A percentile compares a stretch with the other conserved stretches of the same genome.
Evolutionary conservation across 2,113 vertebrate species (phyloP).

Genomic region (Platysteira castanea): DNA sequence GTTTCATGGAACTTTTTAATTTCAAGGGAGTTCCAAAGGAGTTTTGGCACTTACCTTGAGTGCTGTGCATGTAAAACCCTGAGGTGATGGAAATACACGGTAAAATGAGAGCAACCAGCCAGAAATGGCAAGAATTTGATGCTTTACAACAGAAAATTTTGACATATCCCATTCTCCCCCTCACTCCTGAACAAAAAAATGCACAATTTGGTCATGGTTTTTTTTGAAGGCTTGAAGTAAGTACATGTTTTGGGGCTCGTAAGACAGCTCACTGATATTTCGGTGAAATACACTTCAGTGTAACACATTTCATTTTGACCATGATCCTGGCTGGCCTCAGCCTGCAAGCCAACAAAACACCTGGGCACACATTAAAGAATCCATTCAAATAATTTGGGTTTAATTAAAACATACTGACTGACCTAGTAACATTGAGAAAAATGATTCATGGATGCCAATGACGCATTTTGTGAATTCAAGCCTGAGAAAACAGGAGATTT

Average conservation of each 20-base stretch:
- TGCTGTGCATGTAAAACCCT: not conserved
- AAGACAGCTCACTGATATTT: not conserved
- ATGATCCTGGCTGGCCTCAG: not conserved
- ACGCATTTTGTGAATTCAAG: not conserved
- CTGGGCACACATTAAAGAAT: not conserved
- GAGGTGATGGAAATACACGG: not conserved
- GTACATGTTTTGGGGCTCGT: not conserved
- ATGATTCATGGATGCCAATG: rapidly evolving
- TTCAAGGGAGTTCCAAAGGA: not conserved
- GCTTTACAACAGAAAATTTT: not conserved
- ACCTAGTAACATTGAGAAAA: not conserved
- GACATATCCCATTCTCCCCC: rapidly evolving
- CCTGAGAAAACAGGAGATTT: not conserved
- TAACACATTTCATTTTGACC: not conserved
- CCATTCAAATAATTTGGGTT: not conserved
- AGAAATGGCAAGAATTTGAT: not conserved
- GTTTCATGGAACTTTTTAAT: not conserved
- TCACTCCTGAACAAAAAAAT: not conserved
- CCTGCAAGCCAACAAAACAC: not conserved
- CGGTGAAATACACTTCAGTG: not conserved
- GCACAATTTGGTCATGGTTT: not conserved
- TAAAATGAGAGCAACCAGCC: not conserved
- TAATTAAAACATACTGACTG: not conserved
- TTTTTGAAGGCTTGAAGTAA: not conserved
- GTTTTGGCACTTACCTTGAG: not conserved